Conservation (phyloP, 2,888 invertebrate genomes). For the Pedicia rivosa region DNA sequence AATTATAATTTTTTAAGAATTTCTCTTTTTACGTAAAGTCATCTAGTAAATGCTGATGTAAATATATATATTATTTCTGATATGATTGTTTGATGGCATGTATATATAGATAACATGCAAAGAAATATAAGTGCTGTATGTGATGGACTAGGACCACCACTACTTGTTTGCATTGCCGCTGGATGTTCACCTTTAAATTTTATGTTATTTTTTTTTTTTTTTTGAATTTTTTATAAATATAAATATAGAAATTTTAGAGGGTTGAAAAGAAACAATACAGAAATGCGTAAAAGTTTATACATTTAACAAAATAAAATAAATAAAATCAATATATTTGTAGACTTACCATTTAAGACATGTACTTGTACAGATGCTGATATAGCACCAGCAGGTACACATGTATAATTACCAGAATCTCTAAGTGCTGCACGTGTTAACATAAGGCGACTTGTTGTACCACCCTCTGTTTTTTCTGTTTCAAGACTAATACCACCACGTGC, state of each 20-base stretch:
- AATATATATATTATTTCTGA: constrained; percentile 19
- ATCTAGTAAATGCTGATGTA: constrained; percentile 19
- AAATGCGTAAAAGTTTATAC: too few relatives aligned
- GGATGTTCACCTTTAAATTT: constrained; percentile 57
- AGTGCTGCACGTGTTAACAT: constrained; percentile 74
- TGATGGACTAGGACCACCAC: constrained; percentile 28
- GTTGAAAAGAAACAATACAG: too few relatives aligned
- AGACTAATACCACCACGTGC: constrained; percentile 74
- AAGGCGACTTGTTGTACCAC: constrained; percentile 71
- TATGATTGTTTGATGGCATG: constrained; percentile 25
- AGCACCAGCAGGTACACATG: constrained; percentile 73
- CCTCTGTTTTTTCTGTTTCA: constrained; percentile 75
- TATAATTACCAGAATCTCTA: constrained; percentile 78
- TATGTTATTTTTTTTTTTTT: not conserved
- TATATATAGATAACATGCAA: constrained; percentile 18
- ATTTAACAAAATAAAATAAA: too few relatives aligned
- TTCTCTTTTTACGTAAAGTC: constrained; percentile 13
- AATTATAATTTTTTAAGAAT: too few relatives aligned
- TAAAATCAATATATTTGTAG: not conserved
- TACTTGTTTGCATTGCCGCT: constrained; percentile 70
- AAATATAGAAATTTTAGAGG: too few relatives aligned
- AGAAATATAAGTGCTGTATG: constrained; percentile 19
- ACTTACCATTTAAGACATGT: constrained; percentile 69
- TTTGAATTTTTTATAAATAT: not conserved
- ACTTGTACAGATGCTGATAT: constrained; percentile 70